Conservation (phyloP, 2,797 vertebrate genomes). For the Typhlichthys subterraneus region DNA sequence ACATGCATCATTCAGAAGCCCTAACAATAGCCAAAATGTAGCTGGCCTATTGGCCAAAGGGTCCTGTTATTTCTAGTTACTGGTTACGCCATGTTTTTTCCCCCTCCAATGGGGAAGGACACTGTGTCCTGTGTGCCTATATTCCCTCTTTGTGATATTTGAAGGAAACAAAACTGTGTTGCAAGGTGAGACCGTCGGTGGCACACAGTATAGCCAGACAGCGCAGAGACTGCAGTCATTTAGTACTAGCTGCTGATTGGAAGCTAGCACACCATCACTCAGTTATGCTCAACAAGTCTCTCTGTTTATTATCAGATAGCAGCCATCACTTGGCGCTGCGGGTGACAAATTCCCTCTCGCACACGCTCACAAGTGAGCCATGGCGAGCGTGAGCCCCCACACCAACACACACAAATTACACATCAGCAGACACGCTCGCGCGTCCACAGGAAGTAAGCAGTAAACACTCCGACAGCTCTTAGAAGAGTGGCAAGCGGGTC, state of each 20-base stretch:
- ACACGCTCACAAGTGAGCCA: conserved; percentile 11
- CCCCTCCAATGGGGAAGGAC: too few relatives aligned
- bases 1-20: too few relatives aligned
- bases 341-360: conserved; percentile 36
- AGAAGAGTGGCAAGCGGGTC: neutral
- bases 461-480: conserved; percentile 14
- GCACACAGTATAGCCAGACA: too few relatives aligned
- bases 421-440: neutral
- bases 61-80: too few relatives aligned
- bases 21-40: too few relatives aligned
- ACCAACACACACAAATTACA: conserved; percentile 8
- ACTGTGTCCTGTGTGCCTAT: too few relatives aligned
- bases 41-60: too few relatives aligned
- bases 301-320: conserved; percentile 68
- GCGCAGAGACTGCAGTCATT: conserved; percentile 40
- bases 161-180: too few relatives aligned
- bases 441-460: conserved; percentile 6
- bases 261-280: conserved; percentile 55
- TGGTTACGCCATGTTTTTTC: too few relatives aligned
- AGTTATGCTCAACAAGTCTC: conserved; percentile 68
- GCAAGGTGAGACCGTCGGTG: too few relatives aligned
- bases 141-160: too few relatives aligned
- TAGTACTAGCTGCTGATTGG: conserved; percentile 48
- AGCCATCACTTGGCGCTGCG: conserved; percentile 38
- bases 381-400: conserved; percentile 8